Percentiles rank a stretch among this genome's conserved stretches.
phyloP scores from a whole-genome alignment of 2,113 vertebrate genomes.

The Chionomys nivalis region DNA sequence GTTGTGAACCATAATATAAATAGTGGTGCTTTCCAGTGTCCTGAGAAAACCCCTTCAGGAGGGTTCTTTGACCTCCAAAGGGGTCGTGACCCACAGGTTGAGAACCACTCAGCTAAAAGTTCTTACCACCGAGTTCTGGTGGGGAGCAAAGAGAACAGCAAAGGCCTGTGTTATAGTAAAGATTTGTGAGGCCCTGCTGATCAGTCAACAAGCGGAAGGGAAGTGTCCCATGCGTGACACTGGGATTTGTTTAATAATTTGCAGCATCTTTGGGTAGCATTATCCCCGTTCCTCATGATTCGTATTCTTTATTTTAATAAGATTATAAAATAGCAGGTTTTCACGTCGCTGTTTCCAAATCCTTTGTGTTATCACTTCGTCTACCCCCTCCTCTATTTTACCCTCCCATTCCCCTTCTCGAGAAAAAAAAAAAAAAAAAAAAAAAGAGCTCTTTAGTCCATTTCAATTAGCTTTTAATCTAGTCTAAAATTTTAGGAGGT shows the following conservation, averaged over 20 bases:
- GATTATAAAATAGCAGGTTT: background rate
- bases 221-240: too few relatives aligned
- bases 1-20: background rate
- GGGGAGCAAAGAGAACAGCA: background rate
- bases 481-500: conserved; percentile 10
- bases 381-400: too few relatives aligned
- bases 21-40: background rate
- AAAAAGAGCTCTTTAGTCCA: background rate
- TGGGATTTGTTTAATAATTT: background rate
- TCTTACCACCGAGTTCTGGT: background rate
- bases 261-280: background rate
- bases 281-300: background rate
- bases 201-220: background rate
- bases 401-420: too few relatives aligned
- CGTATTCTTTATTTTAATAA: background rate
- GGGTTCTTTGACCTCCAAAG: background rate
- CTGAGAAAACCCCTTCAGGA: background rate
- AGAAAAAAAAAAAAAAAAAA: background rate
- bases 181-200: background rate
- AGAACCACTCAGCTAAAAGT: background rate
- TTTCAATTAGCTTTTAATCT: background rate
- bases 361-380: background rate
- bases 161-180: background rate
- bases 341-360: too few relatives aligned
- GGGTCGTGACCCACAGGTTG: background rate